Evolutionary conservation across 2,797 vertebrate genomes (phyloP), one percentile per base, ranked within the genome.

Genomic region (Calcarius lapponicus): DNA sequence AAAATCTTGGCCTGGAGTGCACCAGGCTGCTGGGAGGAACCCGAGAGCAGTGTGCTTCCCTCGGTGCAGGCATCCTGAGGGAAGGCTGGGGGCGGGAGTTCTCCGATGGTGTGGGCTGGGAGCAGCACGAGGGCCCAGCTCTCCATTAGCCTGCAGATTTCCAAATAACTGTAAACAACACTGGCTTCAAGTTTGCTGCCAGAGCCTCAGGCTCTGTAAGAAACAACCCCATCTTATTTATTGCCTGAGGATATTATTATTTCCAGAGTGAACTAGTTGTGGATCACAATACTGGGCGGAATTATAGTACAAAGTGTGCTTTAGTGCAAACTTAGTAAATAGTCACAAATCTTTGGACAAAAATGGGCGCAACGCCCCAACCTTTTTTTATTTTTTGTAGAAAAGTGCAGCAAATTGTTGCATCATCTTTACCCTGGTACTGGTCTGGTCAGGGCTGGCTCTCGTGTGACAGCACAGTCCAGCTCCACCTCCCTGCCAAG

Each of bases 211-310:
- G 91, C 81, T 92, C 84, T 62, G 75, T 61, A 89, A 91, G 64
- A 80, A 92, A 92, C 58, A 91, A 89, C 47, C 38, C 53, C 50
- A 43, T 47, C 48, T 65, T 65, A 40, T 74, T 92, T 86, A 80
- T 61, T 91, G 93, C 93, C 87, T 42, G 73, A 94, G 73, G 80
- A 88, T 73, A 73, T 57, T 72, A 80, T 69, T 91, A 93, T 81
- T 93, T 94, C 91, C 5, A 8, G 80, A 95, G 58, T 12, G 45
- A 94, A 81, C 67, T 40, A 83, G 60, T 3, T 90, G 80, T 2
- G 6, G 48, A 73, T 89, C n/a, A 78, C 88, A 81, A 70, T 57
- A 76, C 48, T 88, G 66, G 66, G 76, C 28, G 38, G 76, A 92
- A 73, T 19, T 80, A n/a, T 18, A 42, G 57, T 67, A 92, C 64